These are phyloP conservation scores for Centruroides sculpturatus DNA, from an alignment of 1,140 invertebrate genomes.

Conservation along the genomic window DNA sequence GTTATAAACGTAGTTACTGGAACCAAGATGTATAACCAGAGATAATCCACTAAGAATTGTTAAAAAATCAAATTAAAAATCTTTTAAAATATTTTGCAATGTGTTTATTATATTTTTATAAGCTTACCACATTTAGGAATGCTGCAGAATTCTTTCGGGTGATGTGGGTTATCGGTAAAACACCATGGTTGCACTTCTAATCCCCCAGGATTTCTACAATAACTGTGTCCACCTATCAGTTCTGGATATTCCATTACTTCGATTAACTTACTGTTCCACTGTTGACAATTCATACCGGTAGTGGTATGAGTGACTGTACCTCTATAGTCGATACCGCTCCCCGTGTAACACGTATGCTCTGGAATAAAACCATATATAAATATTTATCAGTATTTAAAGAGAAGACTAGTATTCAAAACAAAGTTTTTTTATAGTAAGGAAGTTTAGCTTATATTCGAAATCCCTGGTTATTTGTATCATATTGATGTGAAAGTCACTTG, in stretches of 20 bases:
- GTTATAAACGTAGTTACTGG: conserved; percentile 36
- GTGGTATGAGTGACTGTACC: conserved; percentile 55
- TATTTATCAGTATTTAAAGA: too few relatives aligned
- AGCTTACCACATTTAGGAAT: conserved; percentile 63
- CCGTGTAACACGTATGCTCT: conserved; percentile 66
- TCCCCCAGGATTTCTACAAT: conserved; percentile 80
- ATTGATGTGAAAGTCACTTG: too few relatives aligned
- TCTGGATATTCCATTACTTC: conserved; percentile 63
- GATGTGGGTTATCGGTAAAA: conserved; percentile 38
- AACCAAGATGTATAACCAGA: conserved; percentile 43
- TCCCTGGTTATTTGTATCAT: too few relatives aligned
- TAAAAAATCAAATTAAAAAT: not conserved
- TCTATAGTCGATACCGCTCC: conserved; percentile 61
- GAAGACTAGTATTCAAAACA: too few relatives aligned
- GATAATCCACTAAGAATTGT: conserved; percentile 16
- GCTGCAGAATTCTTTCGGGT: conserved; percentile 54
- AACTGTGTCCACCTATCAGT: conserved; percentile 71
- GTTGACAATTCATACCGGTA: conserved; percentile 56
- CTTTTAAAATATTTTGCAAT: not conserved
- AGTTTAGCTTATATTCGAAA: too few relatives aligned
- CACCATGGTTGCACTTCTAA: conserved; percentile 76
- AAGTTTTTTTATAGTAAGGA: too few relatives aligned
- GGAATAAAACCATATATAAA: not conserved
- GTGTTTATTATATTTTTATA: not conserved
- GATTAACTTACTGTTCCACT: conserved; percentile 59